Conservation (phyloP, 1,140 invertebrate species). For the Thalassaphorura encarpata region DNA sequence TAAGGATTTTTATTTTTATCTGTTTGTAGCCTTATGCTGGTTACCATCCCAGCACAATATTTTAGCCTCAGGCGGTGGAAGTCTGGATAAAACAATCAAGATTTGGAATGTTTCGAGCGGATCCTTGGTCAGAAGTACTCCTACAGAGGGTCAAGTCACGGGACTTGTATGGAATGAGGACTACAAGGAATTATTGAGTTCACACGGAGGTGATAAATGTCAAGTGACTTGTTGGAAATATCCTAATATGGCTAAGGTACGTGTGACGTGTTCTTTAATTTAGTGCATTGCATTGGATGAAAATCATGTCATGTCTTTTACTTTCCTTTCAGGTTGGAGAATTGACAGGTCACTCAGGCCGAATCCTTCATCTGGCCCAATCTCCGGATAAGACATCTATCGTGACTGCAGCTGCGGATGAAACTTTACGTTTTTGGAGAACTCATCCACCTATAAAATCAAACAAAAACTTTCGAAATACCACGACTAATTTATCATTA, state of each 20-base stretch:
- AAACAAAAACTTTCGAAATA: conserved; percentile 1
- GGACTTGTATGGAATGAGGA: conserved; percentile 99
- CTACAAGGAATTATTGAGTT: conserved; percentile 82
- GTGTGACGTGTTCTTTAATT: no score
- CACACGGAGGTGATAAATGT: conserved; percentile 78
- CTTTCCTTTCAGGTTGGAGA: conserved; percentile 98
- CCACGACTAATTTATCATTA: neutral
- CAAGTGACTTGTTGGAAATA: conserved; percentile 96
- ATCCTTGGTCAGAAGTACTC: conserved; percentile 96
- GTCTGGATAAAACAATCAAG: conserved; percentile 92
- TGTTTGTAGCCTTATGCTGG: conserved; percentile 82
- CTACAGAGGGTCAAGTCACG: conserved; percentile 96
- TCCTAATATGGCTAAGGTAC: conserved; percentile 72
- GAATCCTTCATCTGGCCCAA: conserved; percentile 94
- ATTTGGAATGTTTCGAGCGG: conserved; percentile 99
- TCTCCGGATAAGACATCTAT: conserved; percentile 99
- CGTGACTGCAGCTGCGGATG: conserved; percentile 97
- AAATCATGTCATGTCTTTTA: no score
- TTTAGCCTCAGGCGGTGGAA: conserved; percentile 95
- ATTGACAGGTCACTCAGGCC: conserved; percentile 92
- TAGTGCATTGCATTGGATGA: no score
- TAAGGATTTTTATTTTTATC: conserved; percentile 11
- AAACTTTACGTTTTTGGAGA: conserved; percentile 98
- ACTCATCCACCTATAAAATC: no score
- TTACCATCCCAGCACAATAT: conserved; percentile 98